Conservation (phyloP, 2,113 vertebrate genomes). For the Larimichthys crocea region DNA sequence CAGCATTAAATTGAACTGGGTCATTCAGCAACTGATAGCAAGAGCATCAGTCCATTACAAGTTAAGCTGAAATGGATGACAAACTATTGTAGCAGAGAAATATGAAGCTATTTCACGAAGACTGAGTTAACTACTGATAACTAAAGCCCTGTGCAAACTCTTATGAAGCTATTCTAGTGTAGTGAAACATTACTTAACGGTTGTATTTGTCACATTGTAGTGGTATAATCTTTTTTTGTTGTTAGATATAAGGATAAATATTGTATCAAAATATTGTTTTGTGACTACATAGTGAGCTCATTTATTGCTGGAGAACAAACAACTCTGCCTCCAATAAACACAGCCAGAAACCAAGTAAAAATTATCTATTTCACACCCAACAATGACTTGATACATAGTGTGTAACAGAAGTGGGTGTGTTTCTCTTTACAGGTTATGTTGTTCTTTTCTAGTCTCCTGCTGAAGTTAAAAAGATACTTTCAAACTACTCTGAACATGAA, state of each 20-base stretch:
- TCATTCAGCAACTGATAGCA: constrained; percentile 41
- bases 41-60: constrained; percentile 22
- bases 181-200: neutral
- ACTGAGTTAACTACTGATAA: constrained; percentile 3
- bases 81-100: constrained; percentile 26
- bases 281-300: neutral
- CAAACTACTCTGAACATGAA: neutral
- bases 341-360: neutral
- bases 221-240: neutral
- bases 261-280: neutral
- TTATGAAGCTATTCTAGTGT: neutral
- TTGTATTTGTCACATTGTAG: neutral
- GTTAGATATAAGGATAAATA: neutral
- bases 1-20: constrained; percentile 48
- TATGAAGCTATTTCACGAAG: constrained; percentile 32
- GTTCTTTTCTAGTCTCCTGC: neutral
- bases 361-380: neutral
- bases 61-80: neutral
- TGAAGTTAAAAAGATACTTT: neutral
- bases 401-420: constrained; percentile 2
- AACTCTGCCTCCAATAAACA: neutral
- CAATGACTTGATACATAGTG: neutral
- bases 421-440: neutral
- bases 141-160: neutral
- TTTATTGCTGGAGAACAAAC: neutral